Conservation (phyloP, 2,113 vertebrate genomes). For the Rhea pennata region DNA sequence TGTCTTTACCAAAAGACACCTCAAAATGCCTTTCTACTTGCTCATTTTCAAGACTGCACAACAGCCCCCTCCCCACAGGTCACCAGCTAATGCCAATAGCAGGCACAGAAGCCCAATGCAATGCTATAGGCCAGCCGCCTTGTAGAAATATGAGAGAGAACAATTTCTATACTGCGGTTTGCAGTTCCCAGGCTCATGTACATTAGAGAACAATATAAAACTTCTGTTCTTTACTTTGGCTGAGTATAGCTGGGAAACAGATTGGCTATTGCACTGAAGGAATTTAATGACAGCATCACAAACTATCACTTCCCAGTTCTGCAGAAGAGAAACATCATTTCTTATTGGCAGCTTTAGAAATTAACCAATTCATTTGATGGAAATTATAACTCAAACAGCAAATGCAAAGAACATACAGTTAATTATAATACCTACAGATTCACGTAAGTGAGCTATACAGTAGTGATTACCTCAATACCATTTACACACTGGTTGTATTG, state of each 20-base stretch:
- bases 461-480: not conserved
- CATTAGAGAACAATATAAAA: not conserved
- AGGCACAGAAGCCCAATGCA: not conserved
- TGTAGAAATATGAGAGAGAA: not conserved
- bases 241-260: not conserved
- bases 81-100: accelerated
- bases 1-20: not conserved
- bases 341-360: not conserved
- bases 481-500: too few relatives aligned
- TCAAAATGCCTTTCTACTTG: not conserved
- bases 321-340: not conserved
- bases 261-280: not conserved
- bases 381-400: not conserved
- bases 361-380: not conserved
- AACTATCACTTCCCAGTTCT: not conserved
- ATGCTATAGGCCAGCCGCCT: not conserved
- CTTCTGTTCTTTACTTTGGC: not conserved
- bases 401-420: not conserved
- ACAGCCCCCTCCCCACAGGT: not conserved
- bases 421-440: not conserved
- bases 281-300: not conserved
- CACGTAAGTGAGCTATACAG: not conserved
- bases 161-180: accelerated
- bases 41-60: too few relatives aligned
- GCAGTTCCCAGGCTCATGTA: accelerated